Evolutionary conservation across 2,797 vertebrate genomes (phyloP), one percentile per base, ranked within the genome.

Genomic region (Coreius guichenoti): DNA sequence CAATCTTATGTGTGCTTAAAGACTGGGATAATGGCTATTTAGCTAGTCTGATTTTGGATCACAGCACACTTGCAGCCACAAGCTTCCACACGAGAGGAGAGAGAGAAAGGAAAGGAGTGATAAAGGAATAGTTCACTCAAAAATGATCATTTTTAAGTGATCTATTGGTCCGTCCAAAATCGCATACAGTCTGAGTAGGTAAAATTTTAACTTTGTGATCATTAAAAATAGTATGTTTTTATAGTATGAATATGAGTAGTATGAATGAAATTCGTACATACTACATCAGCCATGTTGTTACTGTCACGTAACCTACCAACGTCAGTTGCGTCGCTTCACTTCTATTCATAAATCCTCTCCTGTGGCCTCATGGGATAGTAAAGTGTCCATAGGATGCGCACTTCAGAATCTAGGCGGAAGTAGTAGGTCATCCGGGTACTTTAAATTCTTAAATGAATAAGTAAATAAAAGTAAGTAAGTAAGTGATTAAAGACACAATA

Each of bases 21-120:
- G 90, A 86, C 75, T 49, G 68, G 87, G 47, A 90, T 91, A 87
- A 90, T 85, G 85, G 69, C 88, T 86, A 70, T 91, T 93, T 89
- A 87, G 79, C 70, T 82, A 82, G 83, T 89, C 84, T 77, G 84
- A 89, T 90, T 89, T 58, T 82, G 85, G 88, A 89, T 92, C 88
- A 90, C 81, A 84, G 89, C 85, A 86, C 63, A 73, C 65, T 77
- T 47, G 81, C 72, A 86, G 58, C 43, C 63, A 83, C 3, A 36
- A 86, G 87, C 77, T 67, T 86, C 68, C 63, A 76, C 49, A 16
- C 1, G 3, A 36, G 51, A 75, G 4, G 6, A 75, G 17, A 75
- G 29, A 21, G 29, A 54, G 73, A 16, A 23, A 14, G 49, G 31
- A 51, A 33, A 43, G 54, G 2, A 13, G 21, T 16, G 31, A 51